A percentile compares a stretch with the other conserved stretches of the same genome.
phyloP scores from a whole-genome alignment of 2,797 vertebrate species.

The Rallus crepitans region DNA sequence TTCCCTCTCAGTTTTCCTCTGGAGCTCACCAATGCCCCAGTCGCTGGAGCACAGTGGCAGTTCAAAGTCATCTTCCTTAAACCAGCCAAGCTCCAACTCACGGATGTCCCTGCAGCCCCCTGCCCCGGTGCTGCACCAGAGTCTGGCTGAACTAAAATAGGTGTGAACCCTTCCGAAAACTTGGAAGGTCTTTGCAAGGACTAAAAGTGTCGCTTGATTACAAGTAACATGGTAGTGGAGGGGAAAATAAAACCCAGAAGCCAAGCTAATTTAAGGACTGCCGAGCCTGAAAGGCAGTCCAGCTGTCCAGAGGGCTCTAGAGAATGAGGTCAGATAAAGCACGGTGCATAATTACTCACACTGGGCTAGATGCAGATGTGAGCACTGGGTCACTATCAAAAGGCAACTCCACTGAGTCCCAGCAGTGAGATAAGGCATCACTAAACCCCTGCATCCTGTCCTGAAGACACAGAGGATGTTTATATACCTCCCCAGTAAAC shows the following conservation, averaged over 20 bases:
- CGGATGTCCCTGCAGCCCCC: not conserved
- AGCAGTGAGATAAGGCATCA: not conserved
- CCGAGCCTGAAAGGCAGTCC: not conserved
- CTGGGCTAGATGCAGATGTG: not conserved
- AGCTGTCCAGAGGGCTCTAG: not conserved
- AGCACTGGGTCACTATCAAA: not conserved
- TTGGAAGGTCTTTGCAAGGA: constrained; percentile 34
- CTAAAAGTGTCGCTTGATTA: not conserved
- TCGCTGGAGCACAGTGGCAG: not conserved
- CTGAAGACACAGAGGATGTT: not conserved
- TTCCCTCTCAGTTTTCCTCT: not conserved
- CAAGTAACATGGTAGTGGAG: not conserved
- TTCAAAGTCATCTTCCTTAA: constrained; percentile 46
- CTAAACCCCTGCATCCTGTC: not conserved
- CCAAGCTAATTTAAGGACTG: not conserved
- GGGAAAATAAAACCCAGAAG: not conserved
- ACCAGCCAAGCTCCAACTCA: not conserved
- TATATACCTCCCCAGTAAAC: not conserved
- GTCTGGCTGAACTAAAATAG: constrained; percentile 2
- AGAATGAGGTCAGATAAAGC: not conserved
- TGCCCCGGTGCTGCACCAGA: not conserved
- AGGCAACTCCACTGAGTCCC: not conserved
- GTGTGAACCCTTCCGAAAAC: not conserved
- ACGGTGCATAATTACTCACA: not conserved
- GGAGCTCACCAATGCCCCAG: constrained; percentile 5